Evolutionary conservation across 1,140 invertebrate species (phyloP).

Genomic region (Onthophagus taurus): DNA sequence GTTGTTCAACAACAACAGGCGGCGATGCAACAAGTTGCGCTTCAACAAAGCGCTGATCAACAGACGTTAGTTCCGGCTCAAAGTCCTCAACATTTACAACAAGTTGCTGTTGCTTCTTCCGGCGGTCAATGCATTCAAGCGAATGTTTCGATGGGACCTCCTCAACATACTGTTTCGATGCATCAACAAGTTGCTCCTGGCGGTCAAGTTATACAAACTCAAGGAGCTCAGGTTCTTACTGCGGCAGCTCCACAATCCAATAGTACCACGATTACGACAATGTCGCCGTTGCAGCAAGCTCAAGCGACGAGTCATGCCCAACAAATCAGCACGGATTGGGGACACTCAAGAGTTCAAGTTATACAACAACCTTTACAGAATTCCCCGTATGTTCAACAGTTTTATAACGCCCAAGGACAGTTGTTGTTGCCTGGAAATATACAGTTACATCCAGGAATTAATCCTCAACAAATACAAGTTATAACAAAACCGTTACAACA

Average conservation of each 20-base stretch:
- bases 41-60: slow-evolving; percentile 29
- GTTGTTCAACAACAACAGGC: slow-evolving; percentile 32
- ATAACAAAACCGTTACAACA: slow-evolving; percentile 76
- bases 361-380: slow-evolving; percentile 75
- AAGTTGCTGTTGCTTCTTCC: slow-evolving; percentile 34
- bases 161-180: slow-evolving; percentile 37
- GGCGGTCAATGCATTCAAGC: slow-evolving; percentile 32
- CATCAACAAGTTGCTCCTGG: slow-evolving; percentile 33
- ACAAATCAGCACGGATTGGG: slow-evolving; percentile 34
- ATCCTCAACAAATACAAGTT: slow-evolving; percentile 71
- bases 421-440: slow-evolving; percentile 72
- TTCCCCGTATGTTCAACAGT: slow-evolving; percentile 65
- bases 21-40: slow-evolving; percentile 35
- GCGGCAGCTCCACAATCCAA: slow-evolving; percentile 29
- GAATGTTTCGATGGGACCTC: slow-evolving; percentile 39
- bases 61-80: slow-evolving; percentile 44
- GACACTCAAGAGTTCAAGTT: slow-evolving; percentile 48
- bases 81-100: slow-evolving; percentile 48
- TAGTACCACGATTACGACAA: slow-evolving; percentile 37
- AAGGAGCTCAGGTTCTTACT: slow-evolving; percentile 30
- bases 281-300: slow-evolving; percentile 39
- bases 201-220: slow-evolving; percentile 29
- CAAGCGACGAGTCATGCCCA: slow-evolving; percentile 34
- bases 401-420: slow-evolving; percentile 69
- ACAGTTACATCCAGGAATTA: slow-evolving; percentile 62